Evolutionary conservation across 2,113 vertebrate genomes (phyloP), one percentile per base, ranked within the genome.

Genomic region (Nannobrachium achirus): DNA sequence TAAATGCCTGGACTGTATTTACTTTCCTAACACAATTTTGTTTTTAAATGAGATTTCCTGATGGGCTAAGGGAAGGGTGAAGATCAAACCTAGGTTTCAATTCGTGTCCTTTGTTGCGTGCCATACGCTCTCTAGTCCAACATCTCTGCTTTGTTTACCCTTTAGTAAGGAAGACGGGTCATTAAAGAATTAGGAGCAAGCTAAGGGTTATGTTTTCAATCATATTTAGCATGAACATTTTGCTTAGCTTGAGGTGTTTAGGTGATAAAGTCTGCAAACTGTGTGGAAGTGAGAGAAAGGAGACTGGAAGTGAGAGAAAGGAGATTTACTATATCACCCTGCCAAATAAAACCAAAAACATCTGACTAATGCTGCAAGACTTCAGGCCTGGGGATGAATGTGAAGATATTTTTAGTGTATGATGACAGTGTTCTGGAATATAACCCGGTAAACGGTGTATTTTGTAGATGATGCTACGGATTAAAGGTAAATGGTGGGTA

Each of bases 231-330:
- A 25, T 51, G 16, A 18, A 19, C 13, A 56, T 14, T 44, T 3
- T 7, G 6, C 6, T 33, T 7, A 56, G 14, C 6, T 13, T 14
- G 10, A 56, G 25, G 11, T 5, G 2, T 38, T 64, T 20, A 81
- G 60, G 58, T 71, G 58, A 48, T 40, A 25, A 57, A 15, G 8
- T 66, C 52, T 15, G 66, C 14, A 59, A 68, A 18, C 20, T 51
- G 20, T 10, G n/a, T n/a, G 0, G 51, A 48, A 40, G 3, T 46
- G n/a, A 18, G 16, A 0, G 25, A 52, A 33, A 15, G 42, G 3
- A 33, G n/a, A 53, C n/a, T n/a, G 0, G 51, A 48, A 40, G 3
- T 46, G n/a, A 18, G 16, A 0, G 25, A 52, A 33, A 15, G 42
- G 3, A 33, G n/a, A 53, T 5, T 39, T 56, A 8, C 66, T 52